phyloP scores from a whole-genome alignment of 2,797 vertebrate genomes.

The Eutrigla gurnardus region DNA sequence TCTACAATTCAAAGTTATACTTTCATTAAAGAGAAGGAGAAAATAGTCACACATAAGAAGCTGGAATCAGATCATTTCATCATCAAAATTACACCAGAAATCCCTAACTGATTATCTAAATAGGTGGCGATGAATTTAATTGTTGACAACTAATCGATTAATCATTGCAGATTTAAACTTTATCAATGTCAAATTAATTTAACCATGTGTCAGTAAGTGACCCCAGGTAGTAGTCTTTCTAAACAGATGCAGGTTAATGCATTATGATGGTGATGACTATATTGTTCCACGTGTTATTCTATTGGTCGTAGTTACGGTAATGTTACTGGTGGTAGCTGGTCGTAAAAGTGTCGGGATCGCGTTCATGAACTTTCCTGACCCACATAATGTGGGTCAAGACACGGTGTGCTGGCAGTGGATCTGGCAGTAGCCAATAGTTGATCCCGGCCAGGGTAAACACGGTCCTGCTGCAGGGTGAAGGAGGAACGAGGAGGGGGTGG shows the following conservation, averaged over 20 bases:
- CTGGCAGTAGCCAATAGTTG: conserved; percentile 73
- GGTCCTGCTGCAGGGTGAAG: conserved; percentile 67
- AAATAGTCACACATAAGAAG: neutral
- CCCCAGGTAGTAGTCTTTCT: neutral
- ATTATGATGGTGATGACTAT: neutral
- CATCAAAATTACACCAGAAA: neutral
- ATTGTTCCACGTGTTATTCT: neutral
- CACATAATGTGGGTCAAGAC: conserved; percentile 71
- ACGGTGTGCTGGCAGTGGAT: conserved; percentile 65
- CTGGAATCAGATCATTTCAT: neutral
- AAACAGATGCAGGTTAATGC: neutral
- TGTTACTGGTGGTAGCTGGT: too few species aligned
- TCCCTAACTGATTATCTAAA: neutral
- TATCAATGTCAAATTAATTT: neutral
- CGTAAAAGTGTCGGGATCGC: neutral
- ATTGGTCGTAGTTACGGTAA: conserved; percentile 3
- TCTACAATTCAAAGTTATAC: neutral
- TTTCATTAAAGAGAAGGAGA: neutral
- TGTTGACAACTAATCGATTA: neutral
- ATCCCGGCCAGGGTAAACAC: conserved; percentile 75
- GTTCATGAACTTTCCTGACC: conserved; percentile 63
- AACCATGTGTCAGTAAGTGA: neutral
- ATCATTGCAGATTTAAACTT: neutral
- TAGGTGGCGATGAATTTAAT: neutral
- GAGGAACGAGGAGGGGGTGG: neutral